phyloP scores from a whole-genome alignment of 1,140 invertebrate species.

The Drosophila guanche region DNA sequence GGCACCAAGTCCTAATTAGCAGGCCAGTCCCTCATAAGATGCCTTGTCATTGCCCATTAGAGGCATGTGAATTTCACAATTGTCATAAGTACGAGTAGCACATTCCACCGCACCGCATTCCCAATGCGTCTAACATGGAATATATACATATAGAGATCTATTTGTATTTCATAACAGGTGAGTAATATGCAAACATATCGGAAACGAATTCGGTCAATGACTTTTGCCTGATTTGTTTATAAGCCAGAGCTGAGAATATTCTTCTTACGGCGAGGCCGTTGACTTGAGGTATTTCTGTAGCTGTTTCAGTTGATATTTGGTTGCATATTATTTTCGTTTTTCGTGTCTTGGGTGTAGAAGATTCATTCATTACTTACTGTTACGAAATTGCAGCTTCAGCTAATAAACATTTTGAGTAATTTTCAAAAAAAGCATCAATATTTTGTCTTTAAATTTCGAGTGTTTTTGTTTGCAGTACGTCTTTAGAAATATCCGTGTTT shows the following conservation, averaged over 20 bases:
- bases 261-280: conserved; percentile 65
- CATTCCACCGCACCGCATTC: background rate
- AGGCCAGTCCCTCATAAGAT: conserved; percentile 26
- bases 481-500: conserved; percentile 19
- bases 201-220: conserved; percentile 80
- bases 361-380: conserved; percentile 67
- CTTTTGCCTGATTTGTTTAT: conserved; percentile 79
- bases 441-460: conserved; percentile 4
- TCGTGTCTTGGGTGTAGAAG: conserved; percentile 37
- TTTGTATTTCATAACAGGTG: conserved; percentile 78
- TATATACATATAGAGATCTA: conserved; percentile 45
- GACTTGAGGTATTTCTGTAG: conserved; percentile 61
- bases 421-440: conserved; percentile 21
- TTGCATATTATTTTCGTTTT: conserved; percentile 19
- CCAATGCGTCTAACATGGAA: background rate
- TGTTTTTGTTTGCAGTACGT: conserved; percentile 10
- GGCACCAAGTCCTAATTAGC: conserved; percentile 48
- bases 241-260: conserved; percentile 72
- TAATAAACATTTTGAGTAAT: conserved; percentile 46
- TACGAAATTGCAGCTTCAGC: conserved; percentile 65
- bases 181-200: conserved; percentile 68
- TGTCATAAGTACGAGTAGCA: conserved; percentile 30
- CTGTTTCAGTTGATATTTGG: conserved; percentile 15
- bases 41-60: conserved; percentile 45
- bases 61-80: conserved; percentile 59